Conservation (phyloP, 2,888 invertebrate genomes). For the Cheilosia impressa region DNA sequence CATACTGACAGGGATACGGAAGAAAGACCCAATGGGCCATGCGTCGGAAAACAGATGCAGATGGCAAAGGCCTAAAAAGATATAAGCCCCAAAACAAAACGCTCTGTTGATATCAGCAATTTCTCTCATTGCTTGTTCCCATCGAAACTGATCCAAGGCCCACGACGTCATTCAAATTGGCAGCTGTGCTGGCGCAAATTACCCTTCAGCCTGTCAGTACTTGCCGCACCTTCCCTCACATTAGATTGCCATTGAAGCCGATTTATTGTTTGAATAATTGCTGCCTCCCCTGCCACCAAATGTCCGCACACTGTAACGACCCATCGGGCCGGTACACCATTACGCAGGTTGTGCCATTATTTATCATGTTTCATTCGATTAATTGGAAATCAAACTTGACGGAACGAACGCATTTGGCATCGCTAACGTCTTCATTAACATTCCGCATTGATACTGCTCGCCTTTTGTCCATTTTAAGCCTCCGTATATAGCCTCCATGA, state of each 20-base stretch:
- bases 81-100: too few species aligned
- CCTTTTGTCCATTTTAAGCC: slow-evolving; percentile 69
- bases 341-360: slow-evolving; percentile 47
- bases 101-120: too few species aligned
- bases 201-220: slow-evolving; percentile 47
- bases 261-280: slow-evolving; percentile 67
- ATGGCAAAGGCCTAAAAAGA: too few species aligned
- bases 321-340: slow-evolving; percentile 8
- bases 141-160: too few species aligned
- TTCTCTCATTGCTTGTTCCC: too few species aligned
- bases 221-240: slow-evolving; percentile 33
- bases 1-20: too few species aligned
- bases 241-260: slow-evolving; percentile 41
- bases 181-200: slow-evolving; percentile 17
- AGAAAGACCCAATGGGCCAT: too few species aligned
- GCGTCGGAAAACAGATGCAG: too few species aligned
- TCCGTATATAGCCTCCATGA: slow-evolving; percentile 45
- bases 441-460: slow-evolving; percentile 74
- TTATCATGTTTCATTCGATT: slow-evolving; percentile 71
- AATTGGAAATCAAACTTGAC: slow-evolving; percentile 75
- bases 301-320: not conserved
- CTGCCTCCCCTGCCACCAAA: slow-evolving; percentile 15
- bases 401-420: slow-evolving; percentile 70
- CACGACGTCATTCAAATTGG: too few species aligned
- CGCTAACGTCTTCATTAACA: slow-evolving; percentile 75